A percentile compares a stretch with the other conserved stretches of the same genome.
Conservation (phyloP, 1,140 invertebrate species). For the Rhizoglyphus robini region DNA sequence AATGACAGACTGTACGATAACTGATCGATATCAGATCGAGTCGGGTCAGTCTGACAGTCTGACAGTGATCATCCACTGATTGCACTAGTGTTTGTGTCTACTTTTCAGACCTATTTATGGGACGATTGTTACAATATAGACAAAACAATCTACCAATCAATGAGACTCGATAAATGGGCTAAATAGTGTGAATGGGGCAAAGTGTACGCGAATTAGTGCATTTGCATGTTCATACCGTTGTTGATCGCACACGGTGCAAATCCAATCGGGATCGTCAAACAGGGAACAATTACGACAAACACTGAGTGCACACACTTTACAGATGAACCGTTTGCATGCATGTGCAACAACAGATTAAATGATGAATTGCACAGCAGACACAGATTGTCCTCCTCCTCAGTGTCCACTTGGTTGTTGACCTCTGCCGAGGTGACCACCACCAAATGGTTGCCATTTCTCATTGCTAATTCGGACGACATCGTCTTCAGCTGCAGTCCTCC, state of each 20-base stretch:
- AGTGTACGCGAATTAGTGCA: not conserved
- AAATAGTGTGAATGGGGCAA: not conserved
- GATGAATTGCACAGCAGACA: conserved; percentile 6
- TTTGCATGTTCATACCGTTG: not conserved
- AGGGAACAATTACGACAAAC: conserved; percentile 12
- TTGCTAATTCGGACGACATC: too few relatives aligned
- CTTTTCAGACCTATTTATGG: too few relatives aligned
- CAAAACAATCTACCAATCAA: too few relatives aligned
- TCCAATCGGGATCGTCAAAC: not conserved
- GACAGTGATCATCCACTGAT: too few relatives aligned
- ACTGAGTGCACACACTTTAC: conserved; percentile 1
- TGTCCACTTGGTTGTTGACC: not conserved
- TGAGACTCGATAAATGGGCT: not conserved
- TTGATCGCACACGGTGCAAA: conserved; percentile 8
- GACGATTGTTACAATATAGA: too few relatives aligned
- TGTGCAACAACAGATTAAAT: not conserved
- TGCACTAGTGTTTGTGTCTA: too few relatives aligned
- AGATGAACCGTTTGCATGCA: not conserved
- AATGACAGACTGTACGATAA: too few relatives aligned
- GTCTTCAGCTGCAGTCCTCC: too few relatives aligned
- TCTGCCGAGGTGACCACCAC: too few relatives aligned
- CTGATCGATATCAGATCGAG: too few relatives aligned
- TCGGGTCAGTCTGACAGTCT: too few relatives aligned
- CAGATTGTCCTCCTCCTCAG: not conserved
- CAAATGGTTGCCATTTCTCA: too few relatives aligned